Conservation (phyloP, 2,113 vertebrate species). For the Callionymus lyra region DNA sequence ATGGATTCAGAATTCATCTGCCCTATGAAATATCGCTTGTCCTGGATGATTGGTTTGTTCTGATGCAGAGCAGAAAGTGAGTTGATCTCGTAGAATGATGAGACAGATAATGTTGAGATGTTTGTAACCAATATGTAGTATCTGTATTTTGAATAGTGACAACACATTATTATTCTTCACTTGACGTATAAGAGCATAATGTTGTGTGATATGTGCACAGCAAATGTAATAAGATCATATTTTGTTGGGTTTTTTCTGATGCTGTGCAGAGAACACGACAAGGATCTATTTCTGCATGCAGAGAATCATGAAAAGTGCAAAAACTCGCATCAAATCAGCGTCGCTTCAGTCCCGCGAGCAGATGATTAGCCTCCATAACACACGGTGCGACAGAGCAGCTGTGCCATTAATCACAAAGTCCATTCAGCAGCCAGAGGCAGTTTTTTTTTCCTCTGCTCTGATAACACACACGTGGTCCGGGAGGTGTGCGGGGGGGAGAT, state of each 20-base stretch:
- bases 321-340: constrained; percentile 41
- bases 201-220: background rate
- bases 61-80: too few relatives aligned
- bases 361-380: constrained; percentile 43
- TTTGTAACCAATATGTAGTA: too few relatives aligned
- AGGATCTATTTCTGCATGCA: constrained; percentile 6
- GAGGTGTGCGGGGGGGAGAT: constrained; percentile 58
- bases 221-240: constrained; percentile 35
- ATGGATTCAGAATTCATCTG: too few relatives aligned
- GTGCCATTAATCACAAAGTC: constrained; percentile 64
- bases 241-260: background rate
- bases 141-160: too few relatives aligned
- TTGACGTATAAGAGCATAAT: background rate
- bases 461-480: constrained; percentile 58
- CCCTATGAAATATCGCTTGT: too few relatives aligned
- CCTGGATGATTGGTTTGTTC: too few relatives aligned
- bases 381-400: constrained; percentile 39
- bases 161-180: background rate
- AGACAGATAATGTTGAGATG: too few relatives aligned
- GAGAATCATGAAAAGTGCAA: constrained; percentile 29
- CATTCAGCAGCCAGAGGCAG: constrained; percentile 34
- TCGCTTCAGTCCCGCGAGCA: constrained; percentile 29
- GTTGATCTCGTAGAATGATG: too few relatives aligned
- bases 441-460: constrained; percentile 29
- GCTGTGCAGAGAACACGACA: background rate